phyloP scores from a whole-genome alignment of 2,113 vertebrate species.

The Microcebus ravelobensis region DNA sequence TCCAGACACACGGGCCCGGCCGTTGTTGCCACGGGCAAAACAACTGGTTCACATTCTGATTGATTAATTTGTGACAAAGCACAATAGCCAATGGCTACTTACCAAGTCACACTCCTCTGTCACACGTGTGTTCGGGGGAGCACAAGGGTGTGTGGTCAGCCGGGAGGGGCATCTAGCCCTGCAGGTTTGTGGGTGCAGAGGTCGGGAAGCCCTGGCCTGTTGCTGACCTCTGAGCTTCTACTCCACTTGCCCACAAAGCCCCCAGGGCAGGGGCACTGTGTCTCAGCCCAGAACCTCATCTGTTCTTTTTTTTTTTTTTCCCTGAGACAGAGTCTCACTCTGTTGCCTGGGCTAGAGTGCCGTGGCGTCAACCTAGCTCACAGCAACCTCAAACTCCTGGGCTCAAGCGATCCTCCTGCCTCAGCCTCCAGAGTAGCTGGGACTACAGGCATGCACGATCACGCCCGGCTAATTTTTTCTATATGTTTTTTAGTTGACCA shows the following conservation, averaged over 20 bases:
- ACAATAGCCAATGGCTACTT: rapidly evolving
- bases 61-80: background rate
- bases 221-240: background rate
- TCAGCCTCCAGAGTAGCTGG: no score
- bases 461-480: no score
- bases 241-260: background rate
- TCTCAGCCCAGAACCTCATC: no score
- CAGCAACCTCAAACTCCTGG: no score
- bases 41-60: background rate
- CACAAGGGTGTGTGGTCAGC: background rate
- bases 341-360: no score
- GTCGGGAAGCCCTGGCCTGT: background rate
- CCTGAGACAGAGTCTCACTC: no score
- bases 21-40: background rate
- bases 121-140: no score
- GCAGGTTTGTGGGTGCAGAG: background rate
- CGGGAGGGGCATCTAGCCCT: background rate
- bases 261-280: rapidly evolving
- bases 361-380: no score
- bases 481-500: no score
- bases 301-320: no score
- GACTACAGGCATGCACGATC: no score
- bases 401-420: no score
- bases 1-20: background rate
- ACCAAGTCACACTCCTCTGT: background rate